Evolutionary conservation across 2,113 vertebrate species (phyloP).

Genomic region (Nothobranchius kuhntae): DNA sequence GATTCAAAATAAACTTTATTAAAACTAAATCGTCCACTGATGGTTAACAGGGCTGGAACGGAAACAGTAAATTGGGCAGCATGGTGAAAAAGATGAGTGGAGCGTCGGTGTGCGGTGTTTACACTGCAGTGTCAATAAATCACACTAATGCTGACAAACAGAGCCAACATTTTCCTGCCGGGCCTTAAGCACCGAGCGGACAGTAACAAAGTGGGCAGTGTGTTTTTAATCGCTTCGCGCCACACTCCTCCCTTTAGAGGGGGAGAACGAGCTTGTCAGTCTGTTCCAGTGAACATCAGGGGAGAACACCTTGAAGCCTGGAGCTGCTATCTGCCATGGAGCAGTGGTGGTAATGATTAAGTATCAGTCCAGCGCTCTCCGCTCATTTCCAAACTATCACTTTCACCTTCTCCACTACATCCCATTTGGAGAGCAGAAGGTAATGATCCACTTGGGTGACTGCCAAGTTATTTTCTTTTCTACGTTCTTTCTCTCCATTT

Average conservation of each 20-base stretch:
- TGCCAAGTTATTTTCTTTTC: constrained; percentile 63
- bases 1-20: neutral
- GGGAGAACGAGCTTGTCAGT: constrained; percentile 66
- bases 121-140: constrained; percentile 45
- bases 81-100: constrained; percentile 12
- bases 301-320: constrained; percentile 68
- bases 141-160: constrained; percentile 35
- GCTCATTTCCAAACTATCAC: constrained; percentile 76
- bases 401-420: constrained; percentile 73
- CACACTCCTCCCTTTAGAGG: constrained; percentile 54
- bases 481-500: constrained; percentile 34
- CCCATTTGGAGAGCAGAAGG: constrained; percentile 69
- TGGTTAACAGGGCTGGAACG: neutral
- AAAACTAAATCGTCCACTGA: neutral
- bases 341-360: constrained; percentile 71
- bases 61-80: neutral
- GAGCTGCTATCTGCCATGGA: constrained; percentile 63
- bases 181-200: constrained; percentile 40
- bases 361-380: constrained; percentile 61
- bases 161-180: constrained; percentile 40
- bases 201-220: constrained; percentile 69
- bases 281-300: constrained; percentile 67
- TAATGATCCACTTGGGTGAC: constrained; percentile 75
- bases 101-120: constrained; percentile 41
- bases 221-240: constrained; percentile 66